Conservation (phyloP, 2,888 invertebrate species). For the Lottia scabra region DNA sequence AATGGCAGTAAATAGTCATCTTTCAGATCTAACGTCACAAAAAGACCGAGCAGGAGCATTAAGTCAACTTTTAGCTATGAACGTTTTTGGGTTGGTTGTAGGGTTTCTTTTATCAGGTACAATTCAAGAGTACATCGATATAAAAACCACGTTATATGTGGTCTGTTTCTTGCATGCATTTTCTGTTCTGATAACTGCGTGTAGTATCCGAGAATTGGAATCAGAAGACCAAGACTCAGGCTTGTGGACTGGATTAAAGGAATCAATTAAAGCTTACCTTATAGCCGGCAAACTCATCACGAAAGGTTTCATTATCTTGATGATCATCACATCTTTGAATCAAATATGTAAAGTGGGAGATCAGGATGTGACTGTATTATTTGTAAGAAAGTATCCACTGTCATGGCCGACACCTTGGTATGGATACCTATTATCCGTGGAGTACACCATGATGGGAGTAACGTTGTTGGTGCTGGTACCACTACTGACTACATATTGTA, state of each 20-base stretch:
- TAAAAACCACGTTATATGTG: conserved; percentile 52
- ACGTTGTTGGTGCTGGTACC: conserved; percentile 63
- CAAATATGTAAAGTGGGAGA: conserved; percentile 66
- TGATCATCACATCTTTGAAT: conserved; percentile 52
- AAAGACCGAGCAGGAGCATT: conserved; percentile 60
- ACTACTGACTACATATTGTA: conserved; percentile 51
- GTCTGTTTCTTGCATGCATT: conserved; percentile 55
- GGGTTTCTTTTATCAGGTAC: conserved; percentile 63
- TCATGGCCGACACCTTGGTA: conserved; percentile 63
- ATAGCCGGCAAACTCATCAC: conserved; percentile 43
- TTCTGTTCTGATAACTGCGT: conserved; percentile 51
- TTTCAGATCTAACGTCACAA: conserved; percentile 60
- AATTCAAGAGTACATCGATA: conserved; percentile 49
- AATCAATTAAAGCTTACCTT: conserved; percentile 49
- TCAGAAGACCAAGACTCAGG: conserved; percentile 19
- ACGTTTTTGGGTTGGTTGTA: conserved; percentile 65
- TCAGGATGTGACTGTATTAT: conserved; percentile 64
- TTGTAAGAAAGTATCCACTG: conserved; percentile 61
- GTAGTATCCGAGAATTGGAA: conserved; percentile 39
- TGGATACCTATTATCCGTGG: conserved; percentile 65
- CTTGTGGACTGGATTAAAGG: conserved; percentile 43
- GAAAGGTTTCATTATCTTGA: conserved; percentile 49
- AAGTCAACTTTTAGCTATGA: conserved; percentile 65
- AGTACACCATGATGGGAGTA: conserved; percentile 66
- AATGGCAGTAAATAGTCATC: conserved; percentile 68